These are phyloP conservation scores for Hydrotaea cyrtoneurina DNA, from an alignment of 2,888 invertebrate genomes.

Conservation along the genomic window DNA sequence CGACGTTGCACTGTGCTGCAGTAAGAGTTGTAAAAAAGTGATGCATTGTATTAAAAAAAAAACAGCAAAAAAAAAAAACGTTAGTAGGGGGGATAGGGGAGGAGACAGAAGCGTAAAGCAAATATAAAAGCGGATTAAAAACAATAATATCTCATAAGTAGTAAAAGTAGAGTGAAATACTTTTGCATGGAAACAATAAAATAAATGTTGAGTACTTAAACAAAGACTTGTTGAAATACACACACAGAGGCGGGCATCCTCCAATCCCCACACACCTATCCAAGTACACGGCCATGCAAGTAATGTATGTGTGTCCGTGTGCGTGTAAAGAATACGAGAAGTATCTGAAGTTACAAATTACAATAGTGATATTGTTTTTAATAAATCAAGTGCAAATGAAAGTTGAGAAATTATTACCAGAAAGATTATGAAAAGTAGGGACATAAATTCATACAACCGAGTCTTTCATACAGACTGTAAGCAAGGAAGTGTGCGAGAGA, in stretches of 20 bases:
- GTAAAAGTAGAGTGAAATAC: conserved; percentile 69
- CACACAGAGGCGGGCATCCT: conserved; percentile 41
- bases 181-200: conserved; percentile 35
- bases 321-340: neutral
- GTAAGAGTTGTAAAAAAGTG: conserved; percentile 51
- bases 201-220: conserved; percentile 37
- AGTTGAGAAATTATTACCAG: conserved; percentile 62
- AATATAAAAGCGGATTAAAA: conserved; percentile 76
- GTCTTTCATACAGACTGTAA: too few species aligned
- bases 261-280: neutral
- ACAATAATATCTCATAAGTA: conserved; percentile 78
- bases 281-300: neutral
- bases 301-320: too few species aligned
- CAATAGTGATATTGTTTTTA: conserved; percentile 65
- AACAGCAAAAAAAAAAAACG: neutral
- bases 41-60: conserved; percentile 54
- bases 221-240: conserved; percentile 57
- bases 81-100: neutral
- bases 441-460: conserved; percentile 37
- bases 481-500: neutral
- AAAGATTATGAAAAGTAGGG: conserved; percentile 54
- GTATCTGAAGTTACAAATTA: conserved; percentile 49
- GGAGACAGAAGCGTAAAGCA: conserved; percentile 18
- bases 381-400: conserved; percentile 68
- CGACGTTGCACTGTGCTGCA: conserved; percentile 24